Evolutionary conservation across 2,113 vertebrate species (phyloP).

Genomic region (Tupaia chinensis): DNA sequence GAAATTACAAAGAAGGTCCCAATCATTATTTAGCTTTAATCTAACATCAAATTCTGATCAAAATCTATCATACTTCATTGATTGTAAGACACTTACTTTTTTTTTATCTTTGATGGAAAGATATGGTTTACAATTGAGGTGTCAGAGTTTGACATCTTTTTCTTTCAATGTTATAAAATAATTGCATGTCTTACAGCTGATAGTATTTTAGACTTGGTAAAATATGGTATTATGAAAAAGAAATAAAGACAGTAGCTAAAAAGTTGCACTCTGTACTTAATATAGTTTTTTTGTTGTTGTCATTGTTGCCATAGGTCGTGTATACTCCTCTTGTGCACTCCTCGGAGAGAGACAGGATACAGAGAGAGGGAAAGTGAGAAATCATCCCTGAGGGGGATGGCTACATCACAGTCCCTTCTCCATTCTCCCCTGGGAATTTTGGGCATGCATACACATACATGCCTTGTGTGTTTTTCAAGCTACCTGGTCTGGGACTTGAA

Average conservation of each 20-base stretch:
- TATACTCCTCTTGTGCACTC: too few species aligned
- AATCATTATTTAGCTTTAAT: not conserved
- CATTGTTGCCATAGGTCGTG: too few species aligned
- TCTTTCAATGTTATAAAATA: slow-evolving; percentile 24
- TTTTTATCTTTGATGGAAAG: slow-evolving; percentile 4
- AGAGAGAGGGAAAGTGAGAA: too few species aligned
- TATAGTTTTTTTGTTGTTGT: not conserved
- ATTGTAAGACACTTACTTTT: not conserved
- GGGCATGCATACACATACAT: too few species aligned
- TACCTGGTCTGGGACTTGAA: too few species aligned
- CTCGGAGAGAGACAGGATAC: too few species aligned
- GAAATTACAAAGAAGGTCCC: not conserved
- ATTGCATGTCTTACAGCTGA: not conserved
- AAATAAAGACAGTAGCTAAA: slow-evolving; percentile 11
- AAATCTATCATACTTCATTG: not conserved
- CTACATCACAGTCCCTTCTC: too few species aligned
- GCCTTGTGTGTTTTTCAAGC: too few species aligned
- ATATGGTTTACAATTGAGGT: not conserved
- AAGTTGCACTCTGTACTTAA: not conserved
- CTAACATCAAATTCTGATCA: not conserved
- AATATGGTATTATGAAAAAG: slow-evolving; percentile 1
- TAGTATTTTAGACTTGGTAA: slow-evolving; percentile 34
- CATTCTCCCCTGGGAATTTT: too few species aligned
- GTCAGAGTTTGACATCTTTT: slow-evolving; percentile 15
- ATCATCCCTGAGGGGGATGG: too few species aligned